phyloP scores from a whole-genome alignment of 2,113 vertebrate genomes.

The Nymphicus hollandicus region DNA sequence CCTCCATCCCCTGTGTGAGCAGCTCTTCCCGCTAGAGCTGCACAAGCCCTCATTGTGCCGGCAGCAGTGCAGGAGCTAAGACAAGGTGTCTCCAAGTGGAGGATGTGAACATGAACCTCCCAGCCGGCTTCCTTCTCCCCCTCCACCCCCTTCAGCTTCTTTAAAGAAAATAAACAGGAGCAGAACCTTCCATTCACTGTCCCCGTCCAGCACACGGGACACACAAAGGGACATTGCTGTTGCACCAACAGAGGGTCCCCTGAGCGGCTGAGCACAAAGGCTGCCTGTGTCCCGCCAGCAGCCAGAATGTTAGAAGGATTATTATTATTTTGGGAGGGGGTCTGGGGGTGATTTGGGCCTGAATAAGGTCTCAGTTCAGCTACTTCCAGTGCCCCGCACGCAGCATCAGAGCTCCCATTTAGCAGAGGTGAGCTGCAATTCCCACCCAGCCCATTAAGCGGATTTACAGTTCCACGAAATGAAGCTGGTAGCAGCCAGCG shows the following conservation, averaged over 20 bases:
- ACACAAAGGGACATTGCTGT: constrained; percentile 57
- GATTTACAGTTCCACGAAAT: background rate
- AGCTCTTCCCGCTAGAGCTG: background rate
- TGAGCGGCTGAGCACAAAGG: constrained; percentile 40
- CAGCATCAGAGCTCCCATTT: constrained; percentile 22
- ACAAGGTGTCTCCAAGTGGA: constrained; percentile 64
- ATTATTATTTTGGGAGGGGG: constrained; percentile 58
- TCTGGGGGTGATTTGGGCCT: constrained; percentile 29
- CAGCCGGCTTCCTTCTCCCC: constrained; percentile 56
- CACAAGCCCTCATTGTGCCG: constrained; percentile 64
- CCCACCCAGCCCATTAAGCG: constrained; percentile 33
- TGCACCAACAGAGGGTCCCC: background rate
- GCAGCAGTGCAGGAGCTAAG: background rate
- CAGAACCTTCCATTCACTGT: constrained; percentile 26
- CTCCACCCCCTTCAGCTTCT: constrained; percentile 18
- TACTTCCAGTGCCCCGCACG: background rate
- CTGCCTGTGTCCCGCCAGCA: constrained; percentile 24
- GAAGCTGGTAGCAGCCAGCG: background rate
- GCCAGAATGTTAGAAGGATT: constrained; percentile 38
- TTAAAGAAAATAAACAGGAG: constrained; percentile 56
- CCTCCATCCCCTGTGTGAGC: background rate
- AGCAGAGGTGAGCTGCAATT: constrained; percentile 7
- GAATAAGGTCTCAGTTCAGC: constrained; percentile 58
- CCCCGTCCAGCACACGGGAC: background rate
- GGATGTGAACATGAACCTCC: constrained; percentile 49